Base-by-base conservation (phyloP, 2,888 invertebrate genomes). In the Trissonchulus latispiculum region DNA sequence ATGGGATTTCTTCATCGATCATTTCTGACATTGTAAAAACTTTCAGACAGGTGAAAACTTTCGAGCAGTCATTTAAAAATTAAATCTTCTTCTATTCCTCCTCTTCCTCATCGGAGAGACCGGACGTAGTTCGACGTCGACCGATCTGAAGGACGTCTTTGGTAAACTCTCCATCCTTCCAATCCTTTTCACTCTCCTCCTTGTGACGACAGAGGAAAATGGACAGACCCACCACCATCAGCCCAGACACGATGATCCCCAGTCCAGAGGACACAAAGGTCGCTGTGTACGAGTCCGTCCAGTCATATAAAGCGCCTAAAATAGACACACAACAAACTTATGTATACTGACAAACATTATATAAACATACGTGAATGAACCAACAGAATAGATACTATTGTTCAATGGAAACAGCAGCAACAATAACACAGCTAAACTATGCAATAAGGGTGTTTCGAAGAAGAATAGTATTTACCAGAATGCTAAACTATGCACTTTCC, bases 291-390 rank as follows among this genome's bases (percentile, higher is more conserved):
- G 72, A 37, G 3, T 76, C 76, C 1, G 76, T 76, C 32, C n/a
- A n/a, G 69, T 78, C 78, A 36, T 75, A 75, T 18, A 78, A 59
- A 23, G 48, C 75, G 29, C 78, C 78, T 78, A 71, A 69, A 77
- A 73, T 15, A 64, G 8, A 64, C 31, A 32, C 8, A 18, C 23
- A 59, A 59, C 28, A 59, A 28, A 59, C 23, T 28, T 59, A 23
- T 23, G 28, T 59, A 59, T 59, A 28, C 59, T 59, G 23, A 23
- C 59, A 23, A 59, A 59, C 23, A 59, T 59, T 59, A 59, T 23
- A 23, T 23, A 59, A 59, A 28, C 59, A n/a, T n/a, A n/a, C n/a
- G n/a, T n/a, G n/a, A n/a, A n/a, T n/a, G n/a, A n/a, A n/a, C n/a
- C n/a, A n/a, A n/a, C n/a, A n/a, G n/a, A n/a, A n/a, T n/a, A n/a